Evolutionary conservation across 2,113 vertebrate genomes (phyloP).

Genomic region (Rhynchomys soricoides): DNA sequence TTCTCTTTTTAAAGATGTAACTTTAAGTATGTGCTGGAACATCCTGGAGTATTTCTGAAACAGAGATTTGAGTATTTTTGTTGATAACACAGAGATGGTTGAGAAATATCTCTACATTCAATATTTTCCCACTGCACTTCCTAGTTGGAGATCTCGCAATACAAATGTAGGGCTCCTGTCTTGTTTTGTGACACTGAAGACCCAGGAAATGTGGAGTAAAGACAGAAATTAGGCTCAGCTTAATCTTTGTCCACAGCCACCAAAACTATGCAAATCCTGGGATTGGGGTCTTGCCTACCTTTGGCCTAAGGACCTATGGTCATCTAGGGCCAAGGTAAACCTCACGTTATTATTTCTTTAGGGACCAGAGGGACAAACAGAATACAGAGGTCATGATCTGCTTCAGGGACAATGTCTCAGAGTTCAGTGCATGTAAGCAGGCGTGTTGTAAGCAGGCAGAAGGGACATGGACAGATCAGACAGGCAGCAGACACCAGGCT

Average conservation of each 20-base stretch:
- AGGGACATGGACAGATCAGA: background rate
- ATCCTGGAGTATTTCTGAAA: background rate
- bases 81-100: background rate
- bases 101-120: background rate
- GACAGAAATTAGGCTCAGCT: background rate
- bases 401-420: background rate
- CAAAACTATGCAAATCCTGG: accelerated
- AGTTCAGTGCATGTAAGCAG: background rate
- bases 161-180: background rate
- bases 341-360: background rate
- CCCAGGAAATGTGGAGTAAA: background rate
- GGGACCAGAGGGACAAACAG: background rate
- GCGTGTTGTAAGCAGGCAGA: background rate
- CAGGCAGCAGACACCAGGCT: background rate
- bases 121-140: background rate
- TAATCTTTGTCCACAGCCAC: background rate
- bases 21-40: background rate
- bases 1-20: background rate
- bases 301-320: background rate
- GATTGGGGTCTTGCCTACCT: background rate
- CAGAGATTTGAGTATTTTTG: background rate
- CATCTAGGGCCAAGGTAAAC: background rate
- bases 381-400: background rate
- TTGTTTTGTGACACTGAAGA: background rate
- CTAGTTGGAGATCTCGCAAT: background rate